A percentile compares a stretch with the other conserved stretches of the same genome.
Conservation (phyloP, 2,113 vertebrate species). For the Electrona antarctica region DNA sequence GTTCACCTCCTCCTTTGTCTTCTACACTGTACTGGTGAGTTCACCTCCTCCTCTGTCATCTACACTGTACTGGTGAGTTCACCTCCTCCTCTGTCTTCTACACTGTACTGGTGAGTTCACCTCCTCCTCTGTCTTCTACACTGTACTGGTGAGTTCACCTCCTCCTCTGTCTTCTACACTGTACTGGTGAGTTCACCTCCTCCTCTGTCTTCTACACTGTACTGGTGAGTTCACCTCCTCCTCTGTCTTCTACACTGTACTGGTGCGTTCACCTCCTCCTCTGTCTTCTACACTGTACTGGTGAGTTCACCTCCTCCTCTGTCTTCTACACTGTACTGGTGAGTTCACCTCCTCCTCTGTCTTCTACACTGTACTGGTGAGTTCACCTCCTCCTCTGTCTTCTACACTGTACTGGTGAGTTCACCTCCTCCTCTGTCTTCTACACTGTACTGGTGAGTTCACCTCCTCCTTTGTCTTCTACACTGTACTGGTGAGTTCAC, state of each 20-base stretch:
- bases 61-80: slow-evolving; percentile 89
- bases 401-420: slow-evolving; percentile 92
- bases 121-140: slow-evolving; percentile 86
- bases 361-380: slow-evolving; percentile 93
- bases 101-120: slow-evolving; percentile 85
- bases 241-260: slow-evolving; percentile 92
- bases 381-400: slow-evolving; percentile 45
- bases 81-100: slow-evolving; percentile 82
- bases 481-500: slow-evolving; percentile 85
- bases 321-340: slow-evolving; percentile 94
- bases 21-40: slow-evolving; percentile 92
- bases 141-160: slow-evolving; percentile 83
- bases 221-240: slow-evolving; percentile 77
- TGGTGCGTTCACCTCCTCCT: slow-evolving; percentile 78
- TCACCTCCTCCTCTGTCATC: slow-evolving; percentile 75
- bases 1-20: slow-evolving; percentile 45
- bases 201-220: slow-evolving; percentile 94
- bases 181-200: slow-evolving; percentile 81
- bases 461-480: slow-evolving; percentile 82
- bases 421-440: slow-evolving; percentile 63
- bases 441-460: slow-evolving; percentile 89
- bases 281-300: slow-evolving; percentile 93
- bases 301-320: slow-evolving; percentile 74
- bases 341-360: slow-evolving; percentile 59
- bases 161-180: slow-evolving; percentile 89